Evolutionary conservation across 30 jellyfish, hydroid and myxozoan species (phyloP).

Genomic region (Aurelia aurita): DNA sequence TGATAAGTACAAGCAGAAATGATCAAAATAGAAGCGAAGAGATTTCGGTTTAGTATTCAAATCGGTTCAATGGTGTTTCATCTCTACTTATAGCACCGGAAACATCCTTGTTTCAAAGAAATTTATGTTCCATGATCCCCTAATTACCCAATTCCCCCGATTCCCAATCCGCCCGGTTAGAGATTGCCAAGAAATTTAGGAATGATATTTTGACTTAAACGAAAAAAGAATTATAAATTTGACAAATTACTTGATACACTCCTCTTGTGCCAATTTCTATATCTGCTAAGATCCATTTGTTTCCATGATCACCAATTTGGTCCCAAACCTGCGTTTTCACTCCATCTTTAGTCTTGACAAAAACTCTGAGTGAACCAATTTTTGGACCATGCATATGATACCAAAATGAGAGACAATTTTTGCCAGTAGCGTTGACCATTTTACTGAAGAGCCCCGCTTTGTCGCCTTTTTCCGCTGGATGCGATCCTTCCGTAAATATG

Average conservation of each 20-base stretch:
- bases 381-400: constrained; percentile 65
- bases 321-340: constrained; percentile 41
- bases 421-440: neutral
- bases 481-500: constrained; percentile 64
- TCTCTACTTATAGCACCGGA: too few relatives aligned
- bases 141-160: too few relatives aligned
- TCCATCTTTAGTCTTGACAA: neutral
- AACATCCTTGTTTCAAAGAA: too few relatives aligned
- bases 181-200: too few relatives aligned
- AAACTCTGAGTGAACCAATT: constrained; percentile 43
- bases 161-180: too few relatives aligned
- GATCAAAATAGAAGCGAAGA: too few relatives aligned
- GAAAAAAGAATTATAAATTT: neutral
- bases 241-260: neutral
- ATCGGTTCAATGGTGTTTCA: too few relatives aligned
- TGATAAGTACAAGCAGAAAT: too few relatives aligned
- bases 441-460: constrained; percentile 59
- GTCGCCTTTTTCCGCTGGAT: constrained; percentile 71
- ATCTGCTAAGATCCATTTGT: constrained; percentile 32
- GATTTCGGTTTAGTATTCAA: too few relatives aligned
- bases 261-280: neutral
- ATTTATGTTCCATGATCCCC: too few relatives aligned
- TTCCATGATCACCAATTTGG: constrained; percentile 50
- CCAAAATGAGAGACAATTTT: constrained; percentile 37
- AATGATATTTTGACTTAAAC: neutral